phyloP scores from a whole-genome alignment of 2,113 vertebrate genomes.

The Leptodactylus fuscus region DNA sequence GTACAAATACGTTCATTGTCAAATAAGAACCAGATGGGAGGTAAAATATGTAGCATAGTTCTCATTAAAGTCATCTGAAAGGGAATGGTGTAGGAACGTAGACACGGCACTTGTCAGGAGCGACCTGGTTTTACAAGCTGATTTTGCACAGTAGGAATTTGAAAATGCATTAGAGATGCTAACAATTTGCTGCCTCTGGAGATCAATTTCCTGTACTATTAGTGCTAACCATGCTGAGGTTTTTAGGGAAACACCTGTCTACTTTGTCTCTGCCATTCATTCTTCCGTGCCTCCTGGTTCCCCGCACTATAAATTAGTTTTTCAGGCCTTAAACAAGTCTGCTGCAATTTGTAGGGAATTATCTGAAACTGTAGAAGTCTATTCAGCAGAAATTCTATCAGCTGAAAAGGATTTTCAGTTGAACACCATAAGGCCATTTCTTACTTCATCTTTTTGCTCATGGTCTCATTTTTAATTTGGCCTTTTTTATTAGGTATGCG shows the following conservation, averaged over 20 bases:
- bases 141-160: slow-evolving; percentile 74
- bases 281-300: slow-evolving; percentile 55
- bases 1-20: slow-evolving; percentile 84
- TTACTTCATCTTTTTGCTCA: not conserved
- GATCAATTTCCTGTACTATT: slow-evolving; percentile 68
- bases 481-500: too few relatives aligned
- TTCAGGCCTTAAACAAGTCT: slow-evolving; percentile 56
- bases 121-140: slow-evolving; percentile 68
- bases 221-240: slow-evolving; percentile 63
- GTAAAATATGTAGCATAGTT: slow-evolving; percentile 80
- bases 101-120: slow-evolving; percentile 72
- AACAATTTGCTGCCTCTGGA: slow-evolving; percentile 67
- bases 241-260: slow-evolving; percentile 72
- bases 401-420: slow-evolving; percentile 43
- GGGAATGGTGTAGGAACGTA: slow-evolving; percentile 73
- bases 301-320: slow-evolving; percentile 32
- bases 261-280: slow-evolving; percentile 63
- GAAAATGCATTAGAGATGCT: slow-evolving; percentile 69
- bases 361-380: slow-evolving; percentile 49
- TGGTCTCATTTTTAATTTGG: not conserved
- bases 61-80: slow-evolving; percentile 79
- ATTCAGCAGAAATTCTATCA: slow-evolving; percentile 48
- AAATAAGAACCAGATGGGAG: slow-evolving; percentile 82
- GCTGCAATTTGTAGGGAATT: slow-evolving; percentile 52
- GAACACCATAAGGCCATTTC: slow-evolving; percentile 12